Conservation (phyloP, 2,888 invertebrate species). For the Tenodera sinensis region DNA sequence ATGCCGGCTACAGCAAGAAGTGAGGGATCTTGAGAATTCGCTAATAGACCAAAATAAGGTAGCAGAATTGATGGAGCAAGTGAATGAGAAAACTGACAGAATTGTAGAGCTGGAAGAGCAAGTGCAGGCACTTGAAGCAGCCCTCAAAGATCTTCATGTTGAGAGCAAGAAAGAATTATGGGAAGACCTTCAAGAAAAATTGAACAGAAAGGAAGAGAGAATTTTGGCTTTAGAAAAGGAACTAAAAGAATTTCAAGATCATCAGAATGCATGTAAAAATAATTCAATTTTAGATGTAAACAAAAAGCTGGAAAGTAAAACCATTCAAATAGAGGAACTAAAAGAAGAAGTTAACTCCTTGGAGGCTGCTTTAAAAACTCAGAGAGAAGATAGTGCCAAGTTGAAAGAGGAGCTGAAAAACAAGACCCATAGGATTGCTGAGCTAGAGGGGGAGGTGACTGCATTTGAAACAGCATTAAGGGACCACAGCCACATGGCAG, state of each 20-base stretch:
- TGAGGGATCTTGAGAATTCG: slow-evolving; percentile 19
- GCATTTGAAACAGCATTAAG: slow-evolving; percentile 54
- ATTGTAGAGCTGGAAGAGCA: slow-evolving; percentile 55
- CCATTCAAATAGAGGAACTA: slow-evolving; percentile 34
- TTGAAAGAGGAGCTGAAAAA: slow-evolving; percentile 46
- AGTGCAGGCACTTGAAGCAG: slow-evolving; percentile 53
- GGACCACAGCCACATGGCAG: slow-evolving; percentile 55
- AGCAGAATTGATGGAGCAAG: slow-evolving; percentile 17
- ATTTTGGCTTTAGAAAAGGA: slow-evolving; percentile 43
- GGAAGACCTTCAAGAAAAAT: slow-evolving; percentile 36
- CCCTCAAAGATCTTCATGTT: slow-evolving; percentile 46
- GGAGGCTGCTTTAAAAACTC: neutral
- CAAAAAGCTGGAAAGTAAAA: slow-evolving; percentile 31
- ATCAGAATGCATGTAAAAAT: slow-evolving; percentile 41
- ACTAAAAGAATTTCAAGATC: slow-evolving; percentile 50
- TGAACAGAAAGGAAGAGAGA: neutral
- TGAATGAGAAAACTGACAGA: slow-evolving; percentile 33
- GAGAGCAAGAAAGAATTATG: slow-evolving; percentile 5
- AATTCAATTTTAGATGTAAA: slow-evolving; percentile 28
- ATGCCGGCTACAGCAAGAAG: slow-evolving; percentile 20
- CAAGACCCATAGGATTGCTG: slow-evolving; percentile 54
- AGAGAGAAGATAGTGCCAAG: neutral
- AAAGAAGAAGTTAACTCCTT: slow-evolving; percentile 25
- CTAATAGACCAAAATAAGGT: slow-evolving; percentile 24
- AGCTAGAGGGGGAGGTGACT: slow-evolving; percentile 53